phyloP scores from a whole-genome alignment of 2,113 vertebrate genomes.

The Cyphomyrus discorhynchus region DNA sequence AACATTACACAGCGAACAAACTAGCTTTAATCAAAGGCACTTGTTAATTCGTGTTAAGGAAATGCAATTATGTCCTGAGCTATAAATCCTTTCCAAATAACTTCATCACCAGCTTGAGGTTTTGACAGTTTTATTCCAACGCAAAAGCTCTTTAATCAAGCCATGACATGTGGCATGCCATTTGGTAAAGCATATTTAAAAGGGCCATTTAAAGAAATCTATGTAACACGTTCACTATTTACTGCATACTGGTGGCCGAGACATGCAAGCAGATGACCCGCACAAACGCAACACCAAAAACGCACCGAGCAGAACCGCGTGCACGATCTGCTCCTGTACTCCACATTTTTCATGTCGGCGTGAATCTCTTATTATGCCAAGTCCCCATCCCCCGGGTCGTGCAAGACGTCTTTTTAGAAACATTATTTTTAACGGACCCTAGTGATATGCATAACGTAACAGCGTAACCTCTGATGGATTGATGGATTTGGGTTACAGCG shows the following conservation, averaged over 20 bases:
- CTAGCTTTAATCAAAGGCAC: neutral
- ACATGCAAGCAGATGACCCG: neutral
- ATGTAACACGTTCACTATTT: neutral
- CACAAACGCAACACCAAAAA: neutral
- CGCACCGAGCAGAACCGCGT: neutral
- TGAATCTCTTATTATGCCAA: neutral
- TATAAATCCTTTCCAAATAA: neutral
- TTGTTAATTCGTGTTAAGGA: neutral
- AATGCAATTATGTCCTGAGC: neutral
- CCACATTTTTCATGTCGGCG: neutral
- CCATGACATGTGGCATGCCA: neutral
- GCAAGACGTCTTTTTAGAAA: neutral
- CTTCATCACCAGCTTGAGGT: conserved; percentile 1
- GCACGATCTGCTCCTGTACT: neutral
- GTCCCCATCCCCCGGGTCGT: neutral
- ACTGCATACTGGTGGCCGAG: neutral
- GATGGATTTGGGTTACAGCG: neutral
- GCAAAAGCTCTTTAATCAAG: conserved; percentile 11
- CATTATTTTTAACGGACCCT: neutral
- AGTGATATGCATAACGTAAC: neutral
- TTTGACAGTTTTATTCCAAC: conserved; percentile 19
- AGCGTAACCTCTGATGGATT: neutral
- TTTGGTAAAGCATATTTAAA: conserved; percentile 13
- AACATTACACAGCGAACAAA: neutral
- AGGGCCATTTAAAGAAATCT: neutral